A percentile compares a stretch with the other conserved stretches of the same genome.
Conservation (phyloP, 2,113 vertebrate species). For the Microcebus ravelobensis region DNA sequence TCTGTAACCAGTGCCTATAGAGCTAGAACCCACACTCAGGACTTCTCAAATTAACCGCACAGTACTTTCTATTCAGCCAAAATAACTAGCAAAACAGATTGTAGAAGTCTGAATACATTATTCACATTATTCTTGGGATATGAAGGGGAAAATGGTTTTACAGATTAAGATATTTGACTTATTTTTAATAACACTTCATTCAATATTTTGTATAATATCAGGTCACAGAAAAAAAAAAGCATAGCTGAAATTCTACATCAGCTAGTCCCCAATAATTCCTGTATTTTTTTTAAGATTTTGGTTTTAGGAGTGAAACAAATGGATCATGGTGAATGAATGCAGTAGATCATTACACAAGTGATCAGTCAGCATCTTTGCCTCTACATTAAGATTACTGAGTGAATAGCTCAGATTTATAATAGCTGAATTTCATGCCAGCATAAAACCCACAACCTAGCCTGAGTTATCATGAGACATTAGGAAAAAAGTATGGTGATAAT, state of each 20-base stretch:
- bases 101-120: background rate
- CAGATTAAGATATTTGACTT: slow-evolving; percentile 24
- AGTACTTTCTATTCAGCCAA: background rate
- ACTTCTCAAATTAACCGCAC: background rate
- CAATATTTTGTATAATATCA: slow-evolving; percentile 20
- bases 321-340: slow-evolving; percentile 56
- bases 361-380: slow-evolving; percentile 75
- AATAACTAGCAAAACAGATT: background rate
- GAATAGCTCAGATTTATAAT: slow-evolving; percentile 74
- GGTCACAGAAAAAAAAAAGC: background rate
- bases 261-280: slow-evolving; percentile 36
- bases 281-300: slow-evolving; percentile 26
- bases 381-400: slow-evolving; percentile 57
- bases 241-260: slow-evolving; percentile 32
- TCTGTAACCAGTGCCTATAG: background rate
- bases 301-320: slow-evolving; percentile 66
- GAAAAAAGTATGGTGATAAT: slow-evolving; percentile 56
- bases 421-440: slow-evolving; percentile 63
- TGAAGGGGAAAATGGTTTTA: slow-evolving; percentile 8
- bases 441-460: slow-evolving; percentile 69
- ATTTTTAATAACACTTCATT: background rate
- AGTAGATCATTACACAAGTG: slow-evolving; percentile 61
- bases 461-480: slow-evolving; percentile 70
- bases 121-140: background rate
- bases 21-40: background rate